phyloP scores from a whole-genome alignment of 2,888 invertebrate species.

The Hemicrepidius hirtus region DNA sequence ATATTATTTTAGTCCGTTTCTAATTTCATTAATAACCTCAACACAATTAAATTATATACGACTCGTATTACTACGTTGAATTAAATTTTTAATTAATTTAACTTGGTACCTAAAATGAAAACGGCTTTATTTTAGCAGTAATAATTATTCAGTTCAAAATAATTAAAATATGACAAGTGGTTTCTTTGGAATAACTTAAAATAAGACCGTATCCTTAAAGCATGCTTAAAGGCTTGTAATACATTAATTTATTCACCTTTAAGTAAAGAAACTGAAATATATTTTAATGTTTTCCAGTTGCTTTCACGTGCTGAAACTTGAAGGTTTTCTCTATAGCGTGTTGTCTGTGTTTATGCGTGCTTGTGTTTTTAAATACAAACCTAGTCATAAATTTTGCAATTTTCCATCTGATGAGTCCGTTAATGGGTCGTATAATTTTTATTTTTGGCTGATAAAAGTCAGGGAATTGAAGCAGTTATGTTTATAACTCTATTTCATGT shows the following conservation, averaged over 20 bases:
- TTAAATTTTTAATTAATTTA: no score
- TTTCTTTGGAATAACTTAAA: no score
- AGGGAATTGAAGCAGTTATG: not conserved
- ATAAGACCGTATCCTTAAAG: no score
- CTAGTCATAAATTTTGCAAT: not conserved
- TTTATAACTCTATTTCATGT: not conserved
- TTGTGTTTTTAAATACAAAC: not conserved
- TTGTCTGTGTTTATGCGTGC: constrained; percentile 8
- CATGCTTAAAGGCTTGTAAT: not conserved
- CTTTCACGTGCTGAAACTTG: constrained; percentile 5
- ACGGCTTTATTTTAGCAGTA: no score
- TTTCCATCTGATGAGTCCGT: constrained; percentile 1
- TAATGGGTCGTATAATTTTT: constrained; percentile 1
- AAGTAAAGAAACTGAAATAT: not conserved
- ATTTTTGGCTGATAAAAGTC: not conserved
- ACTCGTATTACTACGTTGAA: no score
- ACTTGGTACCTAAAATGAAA: no score
- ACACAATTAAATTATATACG: no score
- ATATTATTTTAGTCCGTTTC: no score
- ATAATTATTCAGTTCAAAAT: no score
- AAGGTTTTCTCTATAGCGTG: constrained; percentile 6
- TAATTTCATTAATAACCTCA: no score
- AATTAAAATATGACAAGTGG: no score
- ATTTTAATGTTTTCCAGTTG: not conserved
- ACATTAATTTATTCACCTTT: not conserved